Evolutionary conservation across 2,113 vertebrate genomes (phyloP).

Genomic region (Bufo gargarizans): DNA sequence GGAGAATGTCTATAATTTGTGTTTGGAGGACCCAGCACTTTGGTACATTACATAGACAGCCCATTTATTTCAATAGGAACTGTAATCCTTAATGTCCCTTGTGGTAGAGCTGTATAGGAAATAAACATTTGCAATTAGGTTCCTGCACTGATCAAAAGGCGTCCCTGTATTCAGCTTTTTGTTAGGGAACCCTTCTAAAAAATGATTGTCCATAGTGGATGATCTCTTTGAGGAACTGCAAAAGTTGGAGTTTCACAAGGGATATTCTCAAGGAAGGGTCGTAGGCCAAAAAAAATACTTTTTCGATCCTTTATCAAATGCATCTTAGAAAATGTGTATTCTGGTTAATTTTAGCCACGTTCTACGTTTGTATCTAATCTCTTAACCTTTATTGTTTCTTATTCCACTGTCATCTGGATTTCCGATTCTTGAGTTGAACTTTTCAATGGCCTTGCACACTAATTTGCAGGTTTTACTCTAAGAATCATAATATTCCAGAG

Average conservation of each 20-base stretch:
- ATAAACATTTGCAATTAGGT: too few species aligned
- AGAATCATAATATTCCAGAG: conserved; percentile 1
- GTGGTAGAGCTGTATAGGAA: too few species aligned
- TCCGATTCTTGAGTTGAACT: neutral
- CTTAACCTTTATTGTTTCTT: conserved; percentile 23
- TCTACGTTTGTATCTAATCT: conserved; percentile 30
- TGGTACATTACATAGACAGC: too few species aligned
- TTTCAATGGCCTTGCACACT: conserved; percentile 41
- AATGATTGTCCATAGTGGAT: neutral
- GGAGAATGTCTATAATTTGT: too few species aligned
- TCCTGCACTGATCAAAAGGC: too few species aligned
- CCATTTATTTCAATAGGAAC: too few species aligned
- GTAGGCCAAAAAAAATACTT: neutral
- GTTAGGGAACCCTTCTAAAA: too few species aligned
- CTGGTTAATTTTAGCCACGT: neutral
- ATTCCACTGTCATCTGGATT: conserved; percentile 19
- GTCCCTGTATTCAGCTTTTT: too few species aligned
- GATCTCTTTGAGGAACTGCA: neutral
- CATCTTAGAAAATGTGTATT: neutral
- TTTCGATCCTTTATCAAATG: neutral
- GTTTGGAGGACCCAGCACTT: too few species aligned
- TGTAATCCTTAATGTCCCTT: too few species aligned
- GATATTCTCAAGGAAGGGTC: neutral
- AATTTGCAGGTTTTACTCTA: conserved; percentile 23
- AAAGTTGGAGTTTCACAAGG: neutral